These are phyloP conservation scores for Erythrolamprus reginae DNA, from an alignment of 2,113 vertebrate genomes.

Conservation along the genomic window DNA sequence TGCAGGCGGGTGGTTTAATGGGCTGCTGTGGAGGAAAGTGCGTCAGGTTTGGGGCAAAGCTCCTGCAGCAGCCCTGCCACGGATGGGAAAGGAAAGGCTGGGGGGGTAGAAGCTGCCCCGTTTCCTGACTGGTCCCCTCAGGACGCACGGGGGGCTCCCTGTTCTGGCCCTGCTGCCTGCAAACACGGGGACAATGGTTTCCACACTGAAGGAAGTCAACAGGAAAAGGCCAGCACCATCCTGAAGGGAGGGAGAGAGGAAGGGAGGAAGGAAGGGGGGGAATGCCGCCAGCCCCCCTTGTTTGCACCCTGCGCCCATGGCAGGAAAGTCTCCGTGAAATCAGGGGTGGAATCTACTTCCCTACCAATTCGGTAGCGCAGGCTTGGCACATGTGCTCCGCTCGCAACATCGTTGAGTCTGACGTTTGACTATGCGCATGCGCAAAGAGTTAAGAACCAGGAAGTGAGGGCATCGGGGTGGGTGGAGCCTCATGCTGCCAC, in stretches of 20 bases:
- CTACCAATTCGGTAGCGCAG: no score
- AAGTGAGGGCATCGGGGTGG: no score
- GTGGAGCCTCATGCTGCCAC: no score
- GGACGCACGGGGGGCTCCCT: not conserved
- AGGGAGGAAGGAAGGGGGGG: no score
- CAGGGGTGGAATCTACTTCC: no score
- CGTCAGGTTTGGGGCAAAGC: constrained; percentile 49
- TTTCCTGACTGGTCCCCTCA: not conserved
- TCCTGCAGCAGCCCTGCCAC: constrained; percentile 64
- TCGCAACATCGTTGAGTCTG: no score
- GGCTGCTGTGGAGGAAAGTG: constrained; percentile 53
- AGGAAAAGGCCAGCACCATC: not conserved
- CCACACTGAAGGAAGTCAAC: not conserved
- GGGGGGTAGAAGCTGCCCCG: constrained; percentile 56
- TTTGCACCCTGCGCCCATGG: not conserved
- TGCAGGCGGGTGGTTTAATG: constrained; percentile 47
- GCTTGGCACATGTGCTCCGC: no score
- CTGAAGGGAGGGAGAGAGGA: no score
- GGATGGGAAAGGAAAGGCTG: constrained; percentile 68
- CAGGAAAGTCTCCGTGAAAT: not conserved
- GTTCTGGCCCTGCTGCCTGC: not conserved
- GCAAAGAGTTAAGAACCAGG: no score
- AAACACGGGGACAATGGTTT: not conserved
- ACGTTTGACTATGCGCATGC: no score
- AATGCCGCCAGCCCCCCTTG: no score